Conservation (phyloP, 2,797 vertebrate genomes). For the Scarus forsteni region DNA sequence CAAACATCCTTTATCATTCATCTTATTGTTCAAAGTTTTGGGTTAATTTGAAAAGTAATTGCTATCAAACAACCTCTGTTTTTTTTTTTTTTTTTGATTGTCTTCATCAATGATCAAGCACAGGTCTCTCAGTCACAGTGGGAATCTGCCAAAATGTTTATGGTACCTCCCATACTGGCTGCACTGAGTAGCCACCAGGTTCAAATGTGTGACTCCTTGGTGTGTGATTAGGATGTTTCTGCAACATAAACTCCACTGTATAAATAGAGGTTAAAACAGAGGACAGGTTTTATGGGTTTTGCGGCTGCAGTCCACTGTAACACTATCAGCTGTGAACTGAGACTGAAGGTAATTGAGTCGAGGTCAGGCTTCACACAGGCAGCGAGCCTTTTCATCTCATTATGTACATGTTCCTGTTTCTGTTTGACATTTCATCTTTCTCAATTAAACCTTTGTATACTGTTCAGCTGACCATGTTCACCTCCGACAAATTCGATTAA, state of each 20-base stretch:
- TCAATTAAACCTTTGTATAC: conserved; percentile 38
- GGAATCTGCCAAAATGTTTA: background rate
- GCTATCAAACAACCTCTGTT: too few species aligned
- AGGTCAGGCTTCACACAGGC: conserved; percentile 29
- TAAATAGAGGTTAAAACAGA: conserved; percentile 29
- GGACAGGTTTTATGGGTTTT: background rate
- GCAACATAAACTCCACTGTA: background rate
- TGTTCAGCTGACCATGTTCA: conserved; percentile 34
- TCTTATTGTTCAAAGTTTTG: too few species aligned
- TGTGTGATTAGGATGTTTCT: background rate
- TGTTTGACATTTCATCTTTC: conserved; percentile 54
- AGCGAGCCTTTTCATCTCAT: conserved; percentile 27
- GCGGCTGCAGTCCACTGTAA: background rate
- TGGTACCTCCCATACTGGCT: background rate
- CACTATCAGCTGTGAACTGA: conserved; percentile 32
- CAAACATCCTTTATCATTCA: too few species aligned
- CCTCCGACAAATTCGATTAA: conserved; percentile 43
- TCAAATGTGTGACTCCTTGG: background rate
- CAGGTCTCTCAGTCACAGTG: too few species aligned
- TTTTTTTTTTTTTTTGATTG: too few species aligned
- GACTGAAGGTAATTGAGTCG: conserved; percentile 1
- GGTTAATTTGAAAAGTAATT: too few species aligned
- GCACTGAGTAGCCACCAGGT: background rate
- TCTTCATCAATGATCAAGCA: too few species aligned
- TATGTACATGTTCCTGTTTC: conserved; percentile 29